Evolutionary conservation across 2,797 vertebrate species (phyloP).

Genomic region (Allobates femoralis): DNA sequence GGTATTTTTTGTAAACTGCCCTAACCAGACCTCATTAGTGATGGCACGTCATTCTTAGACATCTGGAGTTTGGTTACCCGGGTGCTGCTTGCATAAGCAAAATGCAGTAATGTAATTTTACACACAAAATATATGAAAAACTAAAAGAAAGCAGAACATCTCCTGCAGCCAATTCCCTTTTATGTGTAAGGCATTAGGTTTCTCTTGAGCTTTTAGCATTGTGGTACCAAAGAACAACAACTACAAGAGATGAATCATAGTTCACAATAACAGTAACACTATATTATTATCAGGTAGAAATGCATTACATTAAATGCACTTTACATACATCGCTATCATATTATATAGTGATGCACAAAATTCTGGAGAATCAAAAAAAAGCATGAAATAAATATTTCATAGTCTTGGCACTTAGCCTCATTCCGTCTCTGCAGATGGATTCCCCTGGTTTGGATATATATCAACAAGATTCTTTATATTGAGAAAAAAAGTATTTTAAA

Average conservation of each 20-base stretch:
- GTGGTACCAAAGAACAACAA: constrained; percentile 47
- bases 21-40: constrained; percentile 61
- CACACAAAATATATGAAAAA: constrained; percentile 43
- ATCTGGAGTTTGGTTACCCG: constrained; percentile 57
- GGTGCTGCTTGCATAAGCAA: constrained; percentile 58
- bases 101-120: constrained; percentile 58
- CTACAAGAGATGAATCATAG: constrained; percentile 39
- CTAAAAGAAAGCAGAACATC: constrained; percentile 44
- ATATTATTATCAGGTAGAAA: constrained; percentile 53
- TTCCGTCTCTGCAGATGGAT: constrained; percentile 28
- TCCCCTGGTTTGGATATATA: constrained; percentile 38
- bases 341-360: constrained; percentile 38
- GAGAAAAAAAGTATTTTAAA: too few relatives aligned
- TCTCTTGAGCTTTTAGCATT: constrained; percentile 43
- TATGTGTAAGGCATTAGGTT: constrained; percentile 42
- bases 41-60: constrained; percentile 43
- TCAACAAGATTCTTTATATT: constrained; percentile 22
- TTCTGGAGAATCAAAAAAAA: constrained; percentile 32
- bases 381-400: constrained; percentile 45
- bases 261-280: constrained; percentile 47
- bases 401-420: constrained; percentile 1
- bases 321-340: constrained; percentile 33
- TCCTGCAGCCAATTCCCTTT: constrained; percentile 27
- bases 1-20: constrained; percentile 54
- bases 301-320: constrained; percentile 36